Evolutionary conservation across 2,888 invertebrate species (phyloP).

Genomic region (Thalpophila matura): DNA sequence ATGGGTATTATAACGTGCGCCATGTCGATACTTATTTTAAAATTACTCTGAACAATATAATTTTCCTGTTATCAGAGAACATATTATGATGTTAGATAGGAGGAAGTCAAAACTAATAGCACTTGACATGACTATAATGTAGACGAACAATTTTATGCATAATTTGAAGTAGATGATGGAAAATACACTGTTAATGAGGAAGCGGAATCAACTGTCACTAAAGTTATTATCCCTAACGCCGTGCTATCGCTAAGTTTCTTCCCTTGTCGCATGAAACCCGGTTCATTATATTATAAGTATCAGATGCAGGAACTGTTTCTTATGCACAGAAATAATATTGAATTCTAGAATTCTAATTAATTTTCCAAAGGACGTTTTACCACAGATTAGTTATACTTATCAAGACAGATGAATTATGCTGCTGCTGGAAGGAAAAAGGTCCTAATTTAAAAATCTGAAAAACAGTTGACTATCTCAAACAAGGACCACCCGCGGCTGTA

Average conservation of each 20-base stretch:
- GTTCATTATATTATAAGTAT: not conserved
- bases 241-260: not conserved
- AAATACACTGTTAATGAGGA: conserved; percentile 35
- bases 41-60: conserved; percentile 38
- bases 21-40: conserved; percentile 25
- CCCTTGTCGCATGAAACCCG: not conserved
- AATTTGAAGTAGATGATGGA: conserved; percentile 30
- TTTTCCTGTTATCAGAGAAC: conserved; percentile 54
- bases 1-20: not conserved
- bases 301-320: not conserved
- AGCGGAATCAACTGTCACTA: conserved; percentile 24
- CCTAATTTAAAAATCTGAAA: not conserved
- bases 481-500: too few species aligned
- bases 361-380: too few species aligned
- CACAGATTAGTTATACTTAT: too few species aligned
- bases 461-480: too few species aligned
- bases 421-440: too few species aligned
- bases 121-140: conserved; percentile 43
- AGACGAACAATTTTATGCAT: conserved; percentile 44
- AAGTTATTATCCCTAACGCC: conserved; percentile 23
- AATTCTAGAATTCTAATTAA: too few species aligned
- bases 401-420: too few species aligned
- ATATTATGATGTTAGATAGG: conserved; percentile 43
- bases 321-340: not conserved
- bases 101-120: conserved; percentile 54